Percentiles rank a stretch among this genome's conserved stretches.
phyloP scores from a whole-genome alignment of 2,888 invertebrate genomes.

The Pollenia amentaria region DNA sequence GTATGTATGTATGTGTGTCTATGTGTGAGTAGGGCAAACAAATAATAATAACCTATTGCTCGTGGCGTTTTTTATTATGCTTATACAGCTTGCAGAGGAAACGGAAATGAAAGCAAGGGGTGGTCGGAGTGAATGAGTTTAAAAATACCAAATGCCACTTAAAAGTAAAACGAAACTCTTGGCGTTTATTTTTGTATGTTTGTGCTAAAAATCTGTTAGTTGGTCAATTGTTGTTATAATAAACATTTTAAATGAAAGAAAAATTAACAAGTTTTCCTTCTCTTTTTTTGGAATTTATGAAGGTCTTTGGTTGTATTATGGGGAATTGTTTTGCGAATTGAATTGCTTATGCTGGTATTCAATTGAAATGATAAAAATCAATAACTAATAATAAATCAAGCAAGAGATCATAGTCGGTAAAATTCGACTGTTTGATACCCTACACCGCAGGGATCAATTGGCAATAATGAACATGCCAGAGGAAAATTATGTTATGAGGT shows the following conservation, averaged over 20 bases:
- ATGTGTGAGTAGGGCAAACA: neutral
- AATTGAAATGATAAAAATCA: no score
- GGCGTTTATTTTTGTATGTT: slow-evolving; percentile 7
- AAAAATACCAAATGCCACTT: neutral
- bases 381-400: no score
- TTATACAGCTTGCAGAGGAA: neutral
- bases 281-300: no score
- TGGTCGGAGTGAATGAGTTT: neutral
- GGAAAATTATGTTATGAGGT: no score
- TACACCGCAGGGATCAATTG: no score
- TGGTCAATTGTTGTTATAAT: slow-evolving; percentile 3
- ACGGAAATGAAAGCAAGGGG: neutral
- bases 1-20: neutral
- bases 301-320: no score
- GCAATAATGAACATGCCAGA: no score
- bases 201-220: neutral
- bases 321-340: no score
- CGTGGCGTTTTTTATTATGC: neutral
- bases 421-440: no score
- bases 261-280: neutral
- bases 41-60: neutral
- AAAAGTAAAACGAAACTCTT: neutral
- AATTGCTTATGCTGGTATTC: no score
- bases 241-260: neutral
- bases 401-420: no score